Percentiles rank a stretch among this genome's conserved stretches.
These are phyloP conservation scores for Spodoptera picta DNA, from an alignment of 2,888 invertebrate genomes.

Conservation along the genomic window DNA sequence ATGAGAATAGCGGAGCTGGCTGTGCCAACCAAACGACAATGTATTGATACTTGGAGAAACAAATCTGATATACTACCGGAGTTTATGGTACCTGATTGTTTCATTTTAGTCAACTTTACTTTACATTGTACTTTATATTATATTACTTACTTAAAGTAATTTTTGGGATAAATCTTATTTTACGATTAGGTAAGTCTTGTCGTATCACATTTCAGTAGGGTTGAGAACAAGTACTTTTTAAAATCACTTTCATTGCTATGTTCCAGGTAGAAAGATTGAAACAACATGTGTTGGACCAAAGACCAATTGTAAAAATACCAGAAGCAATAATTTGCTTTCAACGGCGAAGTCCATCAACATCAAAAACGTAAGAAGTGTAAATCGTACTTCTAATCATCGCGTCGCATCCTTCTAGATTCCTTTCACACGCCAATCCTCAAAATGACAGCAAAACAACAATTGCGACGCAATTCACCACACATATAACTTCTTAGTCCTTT, in stretches of 20 bases:
- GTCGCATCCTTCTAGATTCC: no score
- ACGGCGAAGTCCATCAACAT: slow-evolving; percentile 49
- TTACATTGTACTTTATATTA: background rate
- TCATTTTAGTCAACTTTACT: no score
- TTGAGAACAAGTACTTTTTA: no score
- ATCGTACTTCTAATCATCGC: background rate
- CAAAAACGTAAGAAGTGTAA: slow-evolving; percentile 43
- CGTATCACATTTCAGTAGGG: no score
- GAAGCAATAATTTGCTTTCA: slow-evolving; percentile 78
- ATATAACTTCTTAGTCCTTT: no score
- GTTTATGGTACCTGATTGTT: slow-evolving; percentile 68
- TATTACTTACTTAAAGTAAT: background rate
- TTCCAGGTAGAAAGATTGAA: slow-evolving; percentile 75
- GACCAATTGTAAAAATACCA: slow-evolving; percentile 70
- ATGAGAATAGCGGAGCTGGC: slow-evolving; percentile 78
- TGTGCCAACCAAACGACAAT: slow-evolving; percentile 77
- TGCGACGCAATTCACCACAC: no score
- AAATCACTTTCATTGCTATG: slow-evolving; percentile 4
- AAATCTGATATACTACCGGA: slow-evolving; percentile 71
- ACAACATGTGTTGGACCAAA: slow-evolving; percentile 73
- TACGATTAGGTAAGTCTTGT: background rate
- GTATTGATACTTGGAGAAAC: slow-evolving; percentile 78
- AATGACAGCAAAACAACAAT: no score
- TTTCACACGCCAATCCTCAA: no score
- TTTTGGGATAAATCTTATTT: background rate